Percentiles rank a stretch among this genome's conserved stretches.
Evolutionary conservation across 2,797 vertebrate genomes (phyloP).

Genomic region (Hydrolagus colliei): DNA sequence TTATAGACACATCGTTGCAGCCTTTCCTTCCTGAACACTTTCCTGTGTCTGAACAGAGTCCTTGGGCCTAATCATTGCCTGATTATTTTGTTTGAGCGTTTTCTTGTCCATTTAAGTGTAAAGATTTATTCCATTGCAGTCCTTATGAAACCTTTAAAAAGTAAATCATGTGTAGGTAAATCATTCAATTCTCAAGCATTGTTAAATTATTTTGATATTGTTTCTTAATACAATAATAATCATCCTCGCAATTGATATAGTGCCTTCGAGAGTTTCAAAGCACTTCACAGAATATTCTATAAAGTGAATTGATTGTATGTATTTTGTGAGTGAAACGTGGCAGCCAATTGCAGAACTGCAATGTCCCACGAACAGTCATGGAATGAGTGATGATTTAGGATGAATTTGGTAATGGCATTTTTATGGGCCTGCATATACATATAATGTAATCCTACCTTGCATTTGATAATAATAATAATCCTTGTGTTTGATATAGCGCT

Average conservation of each 20-base stretch:
- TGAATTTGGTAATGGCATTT: background rate
- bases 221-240: too few species aligned
- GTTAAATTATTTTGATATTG: background rate
- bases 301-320: too few species aligned
- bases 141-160: background rate
- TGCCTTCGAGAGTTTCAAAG: too few species aligned
- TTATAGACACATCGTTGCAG: background rate
- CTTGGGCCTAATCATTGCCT: background rate
- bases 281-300: too few species aligned
- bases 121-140: background rate
- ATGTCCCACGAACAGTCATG: background rate
- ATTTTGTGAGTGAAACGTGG: too few species aligned
- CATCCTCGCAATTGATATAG: too few species aligned
- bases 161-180: too few species aligned
- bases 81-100: background rate
- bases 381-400: too few species aligned
- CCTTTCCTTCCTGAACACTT: conserved; percentile 26
- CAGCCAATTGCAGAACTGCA: too few species aligned
- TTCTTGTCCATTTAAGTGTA: background rate
- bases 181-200: background rate
- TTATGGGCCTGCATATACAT: background rate
- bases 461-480: too few species aligned
- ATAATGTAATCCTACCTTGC: too few species aligned
- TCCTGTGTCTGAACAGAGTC: background rate
- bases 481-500: too few species aligned